Percentiles rank a stretch among this genome's conserved stretches.
phyloP scores from a whole-genome alignment of 2,888 invertebrate genomes.

The Allophyes oxyacanthae region DNA sequence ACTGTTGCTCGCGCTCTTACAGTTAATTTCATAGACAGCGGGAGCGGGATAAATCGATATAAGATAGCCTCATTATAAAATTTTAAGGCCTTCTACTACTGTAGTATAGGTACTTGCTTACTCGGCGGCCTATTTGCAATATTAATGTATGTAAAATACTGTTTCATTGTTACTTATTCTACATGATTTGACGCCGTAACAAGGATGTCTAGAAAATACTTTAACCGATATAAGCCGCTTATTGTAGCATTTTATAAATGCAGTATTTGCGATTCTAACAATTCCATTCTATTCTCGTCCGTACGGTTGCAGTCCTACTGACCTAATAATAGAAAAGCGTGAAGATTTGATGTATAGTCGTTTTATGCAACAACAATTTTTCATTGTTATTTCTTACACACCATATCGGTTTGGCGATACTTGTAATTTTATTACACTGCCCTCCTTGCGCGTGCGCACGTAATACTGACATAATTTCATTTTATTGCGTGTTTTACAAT shows the following conservation, averaged over 20 bases:
- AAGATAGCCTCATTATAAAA: constrained; percentile 9
- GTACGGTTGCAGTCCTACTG: constrained; percentile 17
- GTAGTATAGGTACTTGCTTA: too few species aligned
- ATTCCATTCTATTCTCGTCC: too few species aligned
- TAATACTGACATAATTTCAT: constrained; percentile 51
- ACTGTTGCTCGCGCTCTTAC: too few species aligned
- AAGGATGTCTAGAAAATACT: constrained; percentile 13
- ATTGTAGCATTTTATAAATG: not conserved
- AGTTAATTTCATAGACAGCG: not conserved
- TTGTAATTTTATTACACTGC: constrained; percentile 26
- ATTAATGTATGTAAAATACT: constrained; percentile 28
- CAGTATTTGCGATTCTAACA: not conserved
- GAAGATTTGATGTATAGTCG: constrained; percentile 29
- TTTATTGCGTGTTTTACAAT: constrained; percentile 37
- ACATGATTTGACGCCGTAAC: constrained; percentile 14
- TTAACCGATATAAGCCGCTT: not conserved
- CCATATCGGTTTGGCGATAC: constrained; percentile 23
- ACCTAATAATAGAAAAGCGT: constrained; percentile 21
- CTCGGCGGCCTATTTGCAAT: not conserved
- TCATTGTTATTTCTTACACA: constrained; percentile 44
- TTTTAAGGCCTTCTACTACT: constrained; percentile 23
- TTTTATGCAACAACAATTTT: constrained; percentile 20
- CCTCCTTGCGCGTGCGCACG: constrained; percentile 34
- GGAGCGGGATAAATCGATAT: too few species aligned
- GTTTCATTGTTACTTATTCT: constrained; percentile 28